Conservation (phyloP, 1,140 invertebrate species). For the Drosophila sulfurigaster region DNA sequence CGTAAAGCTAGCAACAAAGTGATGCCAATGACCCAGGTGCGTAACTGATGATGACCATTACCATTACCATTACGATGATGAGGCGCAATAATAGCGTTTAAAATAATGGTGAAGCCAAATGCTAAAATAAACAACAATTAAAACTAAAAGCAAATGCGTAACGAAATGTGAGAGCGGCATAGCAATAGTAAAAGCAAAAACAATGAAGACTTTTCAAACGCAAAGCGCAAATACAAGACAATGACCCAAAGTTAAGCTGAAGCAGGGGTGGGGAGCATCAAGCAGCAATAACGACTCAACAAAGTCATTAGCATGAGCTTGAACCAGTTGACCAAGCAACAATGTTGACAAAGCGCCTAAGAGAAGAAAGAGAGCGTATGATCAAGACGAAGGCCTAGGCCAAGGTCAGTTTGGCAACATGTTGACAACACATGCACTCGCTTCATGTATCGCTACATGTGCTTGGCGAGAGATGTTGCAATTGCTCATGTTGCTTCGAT, state of each 20-base stretch:
- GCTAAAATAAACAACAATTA: slow-evolving; percentile 75
- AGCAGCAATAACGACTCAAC: slow-evolving; percentile 25
- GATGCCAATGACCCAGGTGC: slow-evolving; percentile 63
- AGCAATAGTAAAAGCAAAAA: slow-evolving; percentile 25
- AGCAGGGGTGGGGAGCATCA: background rate
- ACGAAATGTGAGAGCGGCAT: slow-evolving; percentile 32
- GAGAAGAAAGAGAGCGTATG: slow-evolving; percentile 12
- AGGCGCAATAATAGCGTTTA: slow-evolving; percentile 60
- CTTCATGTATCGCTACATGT: slow-evolving; percentile 22
- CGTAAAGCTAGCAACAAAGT: slow-evolving; percentile 4
- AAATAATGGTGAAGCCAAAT: slow-evolving; percentile 65
- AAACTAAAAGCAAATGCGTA: slow-evolving; percentile 74
- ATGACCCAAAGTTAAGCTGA: slow-evolving; percentile 56
- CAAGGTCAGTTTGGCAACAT: slow-evolving; percentile 65
- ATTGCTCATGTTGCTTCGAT: slow-evolving; percentile 26
- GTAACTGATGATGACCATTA: slow-evolving; percentile 59
- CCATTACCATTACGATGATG: slow-evolving; percentile 43
- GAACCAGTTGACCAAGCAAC: slow-evolving; percentile 55
- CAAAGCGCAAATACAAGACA: slow-evolving; percentile 51
- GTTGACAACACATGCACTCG: slow-evolving; percentile 39
- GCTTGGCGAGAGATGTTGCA: slow-evolving; percentile 43
- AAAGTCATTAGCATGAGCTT: slow-evolving; percentile 59
- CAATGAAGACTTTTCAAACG: slow-evolving; percentile 9
- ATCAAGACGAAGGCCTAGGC: slow-evolving; percentile 44
- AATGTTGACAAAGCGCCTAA: slow-evolving; percentile 47